Evolutionary conservation across 2,797 vertebrate species (phyloP), one percentile per base, ranked within the genome.

Genomic region (Tragopan temminckii): DNA sequence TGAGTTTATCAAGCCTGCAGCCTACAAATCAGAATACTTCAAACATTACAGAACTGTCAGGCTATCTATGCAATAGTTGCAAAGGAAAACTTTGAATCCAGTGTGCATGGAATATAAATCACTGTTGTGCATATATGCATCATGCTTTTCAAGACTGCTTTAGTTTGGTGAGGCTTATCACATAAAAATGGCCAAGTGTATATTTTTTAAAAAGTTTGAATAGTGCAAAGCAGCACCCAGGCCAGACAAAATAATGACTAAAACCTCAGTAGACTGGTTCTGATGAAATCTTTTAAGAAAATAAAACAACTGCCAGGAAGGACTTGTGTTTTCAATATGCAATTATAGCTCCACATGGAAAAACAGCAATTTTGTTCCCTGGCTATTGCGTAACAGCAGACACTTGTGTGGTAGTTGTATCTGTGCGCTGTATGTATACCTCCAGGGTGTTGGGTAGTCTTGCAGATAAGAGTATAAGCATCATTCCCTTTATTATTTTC

Each of bases 251-350:
- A 82, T 70, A 90, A 90, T 52, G 48, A 72, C 72, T 80, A 46
- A 94, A 95, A 90, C 66, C 80, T 78, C 85, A 89, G 61, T 85
- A 78, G 80, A 88, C 87, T 67, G 42, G 46, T 84, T 95, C 40
- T 92, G 85, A 93, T 92, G 94, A 88, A 78, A 86, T 91, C 85
- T 94, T 55, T 4, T 55, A 93, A 89, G 62, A 93, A 95, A 96
- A 91, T 78, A 57, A 81, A 90, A 50, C 58, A 85, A 59, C 62
- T 93, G 90, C 89, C 94, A 96, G 84, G 74, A 86, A 88, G 85
- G 90, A 69, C 61, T 95, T 85, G 55, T 90, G 84, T 92, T 97
- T 96, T 94, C 70, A 63, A 33, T 23, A 57, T 61, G 46, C 88
- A 92, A 84, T 90, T 89, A 46, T 77, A 96, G 88, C n/a, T 92